phyloP scores from a whole-genome alignment of 2,797 vertebrate genomes.

The Chaetodon trifasciatus region DNA sequence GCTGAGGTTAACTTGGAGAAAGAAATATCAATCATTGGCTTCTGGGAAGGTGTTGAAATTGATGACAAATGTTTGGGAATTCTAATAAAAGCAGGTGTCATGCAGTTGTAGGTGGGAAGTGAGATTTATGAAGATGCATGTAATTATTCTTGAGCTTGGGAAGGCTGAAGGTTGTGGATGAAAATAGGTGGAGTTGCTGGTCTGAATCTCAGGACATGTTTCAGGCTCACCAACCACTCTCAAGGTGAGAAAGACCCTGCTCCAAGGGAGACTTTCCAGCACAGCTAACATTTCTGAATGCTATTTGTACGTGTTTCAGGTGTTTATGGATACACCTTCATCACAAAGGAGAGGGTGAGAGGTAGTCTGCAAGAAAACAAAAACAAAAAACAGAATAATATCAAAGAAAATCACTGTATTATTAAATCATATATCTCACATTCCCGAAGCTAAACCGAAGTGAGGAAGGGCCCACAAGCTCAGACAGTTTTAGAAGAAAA shows the following conservation, averaged over 20 bases:
- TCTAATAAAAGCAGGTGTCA: conserved; percentile 24
- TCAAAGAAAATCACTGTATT: background rate
- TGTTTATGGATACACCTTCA: background rate
- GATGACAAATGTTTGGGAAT: conserved; percentile 2
- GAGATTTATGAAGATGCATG: conserved; percentile 6
- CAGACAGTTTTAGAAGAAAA: background rate
- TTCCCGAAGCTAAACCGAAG: background rate
- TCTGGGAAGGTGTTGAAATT: conserved; percentile 30
- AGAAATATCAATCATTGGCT: conserved; percentile 31
- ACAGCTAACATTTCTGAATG: background rate
- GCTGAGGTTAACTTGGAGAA: conserved; percentile 14
- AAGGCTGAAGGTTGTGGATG: background rate
- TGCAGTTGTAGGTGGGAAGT: background rate
- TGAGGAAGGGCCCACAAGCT: background rate
- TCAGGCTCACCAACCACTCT: background rate
- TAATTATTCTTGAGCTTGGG: background rate
- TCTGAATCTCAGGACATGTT: conserved; percentile 10
- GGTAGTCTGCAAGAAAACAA: background rate
- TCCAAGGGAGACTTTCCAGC: background rate
- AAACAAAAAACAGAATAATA: background rate
- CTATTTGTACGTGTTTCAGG: background rate
- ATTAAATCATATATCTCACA: background rate
- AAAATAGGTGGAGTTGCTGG: background rate
- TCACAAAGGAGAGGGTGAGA: background rate
- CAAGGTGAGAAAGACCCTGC: conserved; percentile 1